Evolutionary conservation across 2,113 vertebrate genomes (phyloP).

Genomic region (Tragelaphus buxtoni): DNA sequence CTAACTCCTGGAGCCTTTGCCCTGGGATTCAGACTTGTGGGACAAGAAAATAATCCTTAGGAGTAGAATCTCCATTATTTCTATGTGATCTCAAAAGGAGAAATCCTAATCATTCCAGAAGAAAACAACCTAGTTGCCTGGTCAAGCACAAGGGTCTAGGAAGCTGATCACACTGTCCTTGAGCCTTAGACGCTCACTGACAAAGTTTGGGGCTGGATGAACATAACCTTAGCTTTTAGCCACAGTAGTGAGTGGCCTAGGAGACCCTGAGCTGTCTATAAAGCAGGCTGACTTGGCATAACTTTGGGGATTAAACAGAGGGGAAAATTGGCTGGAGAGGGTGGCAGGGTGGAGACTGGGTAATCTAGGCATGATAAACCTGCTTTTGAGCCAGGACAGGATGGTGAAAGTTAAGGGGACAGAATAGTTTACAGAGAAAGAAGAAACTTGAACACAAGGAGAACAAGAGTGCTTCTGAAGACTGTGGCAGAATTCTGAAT

Average conservation of each 20-base stretch:
- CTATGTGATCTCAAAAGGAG: neutral
- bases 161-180: neutral
- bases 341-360: neutral
- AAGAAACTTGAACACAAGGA: neutral
- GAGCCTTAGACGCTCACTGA: neutral
- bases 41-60: neutral
- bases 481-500: neutral
- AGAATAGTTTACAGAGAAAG: neutral
- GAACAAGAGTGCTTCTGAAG: neutral
- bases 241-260: neutral
- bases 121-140: neutral
- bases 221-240: neutral
- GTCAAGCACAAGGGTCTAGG: neutral
- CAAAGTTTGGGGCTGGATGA: neutral
- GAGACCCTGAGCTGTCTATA: neutral
- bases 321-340: neutral
- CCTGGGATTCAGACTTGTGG: neutral
- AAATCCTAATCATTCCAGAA: neutral
- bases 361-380: neutral
- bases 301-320: constrained; percentile 28
- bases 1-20: neutral
- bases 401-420: neutral
- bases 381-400: neutral
- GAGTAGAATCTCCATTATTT: neutral
- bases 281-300: neutral